Evolutionary conservation across 2,888 invertebrate genomes (phyloP), one percentile per base, ranked within the genome.

Genomic region (Acanthosepion pharaonis): DNA sequence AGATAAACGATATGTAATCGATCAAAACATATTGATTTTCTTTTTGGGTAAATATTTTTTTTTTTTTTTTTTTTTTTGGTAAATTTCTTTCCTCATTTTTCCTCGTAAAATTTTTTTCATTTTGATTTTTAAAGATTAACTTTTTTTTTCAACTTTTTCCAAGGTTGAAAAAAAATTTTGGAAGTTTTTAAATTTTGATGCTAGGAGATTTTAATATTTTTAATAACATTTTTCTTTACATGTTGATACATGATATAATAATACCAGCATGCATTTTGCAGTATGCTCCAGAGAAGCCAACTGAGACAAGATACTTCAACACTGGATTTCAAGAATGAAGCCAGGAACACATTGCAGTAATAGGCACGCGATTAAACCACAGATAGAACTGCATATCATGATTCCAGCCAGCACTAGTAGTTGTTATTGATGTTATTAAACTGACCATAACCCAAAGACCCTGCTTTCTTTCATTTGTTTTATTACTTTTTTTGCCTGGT

Each of bases 71-170:
- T n/a, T 78, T n/a, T 78, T 78, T 78, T 78, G 8, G 78, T 78
- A 78, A 78, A 78, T 78, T 78, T 78, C n/a, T 78, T 78, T 78
- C 78, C 78, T 78, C 78, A 78, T 78, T 78, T n/a, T 78, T 78
- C 78, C 78, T 78, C 78, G 78, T 78, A 78, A 78, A 78, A 78
- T 78, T 78, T 78, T 78, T 78, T 78, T 78, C 78, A 78, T 78
- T 78, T 78, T 78, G 78, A 78, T 78, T 78, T 78, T n/a, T 78
- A 78, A n/a, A 78, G 78, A 5, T 78, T 78, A 78, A 78, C 78
- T 64, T 64, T 78, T 78, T 78, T 78, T 78, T 78, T 78, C 78
- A 78, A 78, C 78, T 78, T 78, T 78, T 78, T 78, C n/a, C 2
- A 78, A 78, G 78, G 33, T 78, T 78, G 78, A 78, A 78, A 78